These are phyloP conservation scores for Macrotis lagotis DNA, from an alignment of 2,113 vertebrate genomes.

Conservation along the genomic window DNA sequence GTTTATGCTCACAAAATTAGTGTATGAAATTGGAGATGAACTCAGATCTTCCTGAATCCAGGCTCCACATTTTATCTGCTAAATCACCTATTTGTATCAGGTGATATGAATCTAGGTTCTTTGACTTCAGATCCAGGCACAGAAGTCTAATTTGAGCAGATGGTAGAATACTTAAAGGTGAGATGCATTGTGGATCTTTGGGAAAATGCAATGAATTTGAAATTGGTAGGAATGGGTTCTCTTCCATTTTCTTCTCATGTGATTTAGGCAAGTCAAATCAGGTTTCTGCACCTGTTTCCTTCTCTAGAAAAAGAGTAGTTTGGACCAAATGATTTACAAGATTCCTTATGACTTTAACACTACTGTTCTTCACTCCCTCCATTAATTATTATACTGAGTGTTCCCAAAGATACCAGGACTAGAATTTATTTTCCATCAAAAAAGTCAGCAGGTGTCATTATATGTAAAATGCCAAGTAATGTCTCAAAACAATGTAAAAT, in stretches of 20 bases:
- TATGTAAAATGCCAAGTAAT: slow-evolving; percentile 40
- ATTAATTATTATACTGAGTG: neutral
- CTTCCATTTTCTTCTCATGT: neutral
- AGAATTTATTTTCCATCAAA: slow-evolving; percentile 49
- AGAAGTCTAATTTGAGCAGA: too few species aligned
- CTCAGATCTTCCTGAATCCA: too few species aligned
- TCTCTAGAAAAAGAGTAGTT: neutral
- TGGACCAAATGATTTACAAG: neutral
- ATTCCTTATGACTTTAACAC: neutral
- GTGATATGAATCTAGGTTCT: too few species aligned
- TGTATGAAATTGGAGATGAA: too few species aligned
- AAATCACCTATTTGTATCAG: too few species aligned
- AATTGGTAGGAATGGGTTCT: neutral
- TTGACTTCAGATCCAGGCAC: too few species aligned
- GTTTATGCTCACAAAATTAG: too few species aligned
- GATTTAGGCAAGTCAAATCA: neutral
- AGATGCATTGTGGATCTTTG: too few species aligned
- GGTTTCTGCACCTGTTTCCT: neutral
- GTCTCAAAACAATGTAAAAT: neutral
- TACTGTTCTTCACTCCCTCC: neutral
- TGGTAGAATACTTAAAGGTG: too few species aligned
- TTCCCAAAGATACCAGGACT: slow-evolving; percentile 38
- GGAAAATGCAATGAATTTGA: too few species aligned
- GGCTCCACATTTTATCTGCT: too few species aligned
- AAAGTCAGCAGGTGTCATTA: neutral